Conservation (phyloP, 2,797 vertebrate species). For the Sebastes nivosus region DNA sequence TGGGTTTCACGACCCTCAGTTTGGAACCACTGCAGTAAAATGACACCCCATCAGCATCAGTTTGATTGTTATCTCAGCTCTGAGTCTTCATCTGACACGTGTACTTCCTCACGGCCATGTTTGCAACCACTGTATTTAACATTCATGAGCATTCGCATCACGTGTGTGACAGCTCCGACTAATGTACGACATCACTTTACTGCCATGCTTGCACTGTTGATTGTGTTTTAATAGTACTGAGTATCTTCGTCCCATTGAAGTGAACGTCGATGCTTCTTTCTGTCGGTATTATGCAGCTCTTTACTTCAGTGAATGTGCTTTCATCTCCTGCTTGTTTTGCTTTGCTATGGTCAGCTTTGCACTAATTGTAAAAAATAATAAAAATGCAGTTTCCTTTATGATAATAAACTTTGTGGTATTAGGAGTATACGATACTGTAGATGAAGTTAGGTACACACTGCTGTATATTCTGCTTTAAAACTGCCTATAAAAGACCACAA, state of each 20-base stretch:
- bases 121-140: constrained; percentile 13
- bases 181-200: constrained; percentile 16
- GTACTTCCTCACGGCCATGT: background rate
- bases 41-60: background rate
- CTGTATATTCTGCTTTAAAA: constrained; percentile 75
- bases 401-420: constrained; percentile 48
- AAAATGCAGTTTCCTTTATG: constrained; percentile 36
- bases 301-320: constrained; percentile 57
- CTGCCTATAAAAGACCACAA: constrained; percentile 40
- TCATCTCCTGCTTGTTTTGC: constrained; percentile 46
- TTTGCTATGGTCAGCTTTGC: constrained; percentile 60
- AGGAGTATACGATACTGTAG: constrained; percentile 50
- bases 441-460: constrained; percentile 57
- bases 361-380: constrained; percentile 41
- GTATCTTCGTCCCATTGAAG: constrained; percentile 42
- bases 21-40: background rate
- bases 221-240: constrained; percentile 55
- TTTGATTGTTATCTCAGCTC: constrained; percentile 49
- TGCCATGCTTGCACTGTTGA: constrained; percentile 64
- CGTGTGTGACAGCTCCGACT: constrained; percentile 5
- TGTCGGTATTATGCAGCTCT: constrained; percentile 54
- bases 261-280: constrained; percentile 57
- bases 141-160: background rate
- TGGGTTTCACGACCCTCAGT: background rate
- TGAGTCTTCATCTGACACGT: constrained; percentile 21